A percentile compares a stretch with the other conserved stretches of the same genome.
These are phyloP conservation scores for Trachelus troglodyta DNA, from an alignment of 2,888 invertebrate species.

Conservation along the genomic window DNA sequence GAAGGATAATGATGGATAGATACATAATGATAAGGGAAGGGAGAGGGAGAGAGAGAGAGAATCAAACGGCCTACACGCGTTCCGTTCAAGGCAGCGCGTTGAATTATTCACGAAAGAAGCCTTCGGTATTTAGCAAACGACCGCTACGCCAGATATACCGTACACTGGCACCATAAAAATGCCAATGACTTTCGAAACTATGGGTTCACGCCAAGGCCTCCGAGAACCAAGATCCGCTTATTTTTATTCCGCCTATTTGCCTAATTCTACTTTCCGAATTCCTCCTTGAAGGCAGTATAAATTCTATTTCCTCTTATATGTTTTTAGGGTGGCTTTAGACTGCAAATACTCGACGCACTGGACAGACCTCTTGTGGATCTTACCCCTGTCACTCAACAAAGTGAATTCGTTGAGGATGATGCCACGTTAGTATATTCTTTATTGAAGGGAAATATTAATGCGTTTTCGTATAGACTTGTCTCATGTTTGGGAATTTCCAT, in stretches of 20 bases:
- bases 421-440: constrained; percentile 79
- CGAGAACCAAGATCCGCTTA: neutral
- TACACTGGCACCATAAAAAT: constrained; percentile 26
- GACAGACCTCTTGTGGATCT: constrained; percentile 87
- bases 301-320: constrained; percentile 12
- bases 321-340: constrained; percentile 89
- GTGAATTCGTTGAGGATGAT: constrained; percentile 85
- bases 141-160: constrained; percentile 27
- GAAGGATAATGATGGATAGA: neutral
- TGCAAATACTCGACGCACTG: constrained; percentile 86
- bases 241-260: neutral
- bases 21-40: neutral
- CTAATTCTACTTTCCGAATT: too few relatives aligned
- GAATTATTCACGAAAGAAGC: constrained; percentile 57
- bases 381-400: constrained; percentile 83
- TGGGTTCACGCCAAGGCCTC: constrained; percentile 7
- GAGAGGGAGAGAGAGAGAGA: constrained; percentile 20
- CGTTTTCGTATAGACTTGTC: constrained; percentile 6
- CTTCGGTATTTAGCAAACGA: constrained; percentile 50
- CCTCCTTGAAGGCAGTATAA: too few relatives aligned
- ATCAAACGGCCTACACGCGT: constrained; percentile 48
- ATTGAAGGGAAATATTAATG: neutral
- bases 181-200: constrained; percentile 46
- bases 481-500: neutral
- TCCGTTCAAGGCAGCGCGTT: constrained; percentile 53